phyloP scores from a whole-genome alignment of 1,140 invertebrate genomes.

The Solenopsis fugax region DNA sequence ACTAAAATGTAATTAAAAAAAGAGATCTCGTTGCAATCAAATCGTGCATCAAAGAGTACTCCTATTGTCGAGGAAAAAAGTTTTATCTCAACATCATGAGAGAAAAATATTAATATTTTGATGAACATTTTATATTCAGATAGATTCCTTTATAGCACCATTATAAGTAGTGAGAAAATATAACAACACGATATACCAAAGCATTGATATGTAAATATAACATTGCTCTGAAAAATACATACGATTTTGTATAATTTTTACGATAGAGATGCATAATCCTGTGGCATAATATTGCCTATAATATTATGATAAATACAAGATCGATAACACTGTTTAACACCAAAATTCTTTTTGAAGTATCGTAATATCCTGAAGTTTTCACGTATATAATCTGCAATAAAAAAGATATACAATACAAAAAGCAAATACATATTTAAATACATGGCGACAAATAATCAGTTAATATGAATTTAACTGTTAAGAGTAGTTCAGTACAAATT shows the following conservation, averaged over 20 bases:
- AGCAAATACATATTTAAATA: too few relatives aligned
- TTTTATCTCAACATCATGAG: slow-evolving; percentile 1
- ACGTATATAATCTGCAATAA: too few relatives aligned
- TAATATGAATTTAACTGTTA: too few relatives aligned
- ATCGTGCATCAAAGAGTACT: neutral
- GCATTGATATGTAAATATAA: slow-evolving; percentile 34
- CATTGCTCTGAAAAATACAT: neutral
- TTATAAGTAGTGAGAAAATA: slow-evolving; percentile 26
- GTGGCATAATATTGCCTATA: neutral
- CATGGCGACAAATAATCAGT: too few relatives aligned
- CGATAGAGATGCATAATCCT: neutral
- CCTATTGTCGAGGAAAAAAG: neutral
- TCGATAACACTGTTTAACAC: neutral
- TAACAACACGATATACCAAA: neutral
- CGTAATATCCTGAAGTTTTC: too few relatives aligned
- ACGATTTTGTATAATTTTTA: neutral
- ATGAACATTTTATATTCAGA: slow-evolving; percentile 44
- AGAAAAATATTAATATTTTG: slow-evolving; percentile 32
- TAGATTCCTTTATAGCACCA: slow-evolving; percentile 27
- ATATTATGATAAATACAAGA: slow-evolving; percentile 3
- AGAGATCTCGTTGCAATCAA: neutral
- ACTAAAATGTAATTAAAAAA: neutral
- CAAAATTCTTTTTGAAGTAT: too few relatives aligned
- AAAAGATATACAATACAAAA: too few relatives aligned
- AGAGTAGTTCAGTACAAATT: too few relatives aligned